A percentile compares a stretch with the other conserved stretches of the same genome.
These are phyloP conservation scores for Catonia carolina DNA, from an alignment of 2,888 invertebrate species.

Conservation along the genomic window DNA sequence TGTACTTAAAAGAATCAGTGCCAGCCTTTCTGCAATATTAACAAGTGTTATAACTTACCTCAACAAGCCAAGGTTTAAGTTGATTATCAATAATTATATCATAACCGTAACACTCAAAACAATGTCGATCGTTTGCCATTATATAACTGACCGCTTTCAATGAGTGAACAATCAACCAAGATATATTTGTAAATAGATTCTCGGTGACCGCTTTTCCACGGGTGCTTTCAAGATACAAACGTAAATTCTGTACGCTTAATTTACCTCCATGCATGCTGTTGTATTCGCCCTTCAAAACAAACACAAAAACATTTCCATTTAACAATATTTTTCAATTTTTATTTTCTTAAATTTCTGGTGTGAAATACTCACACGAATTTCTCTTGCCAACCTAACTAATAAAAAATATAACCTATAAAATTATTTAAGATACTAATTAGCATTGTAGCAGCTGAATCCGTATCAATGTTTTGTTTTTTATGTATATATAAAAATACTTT, in stretches of 20 bases:
- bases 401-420: too few relatives aligned
- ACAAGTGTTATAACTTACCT: too few relatives aligned
- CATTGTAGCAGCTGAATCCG: too few relatives aligned
- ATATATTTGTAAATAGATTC: slow-evolving; percentile 78
- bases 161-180: slow-evolving; percentile 87
- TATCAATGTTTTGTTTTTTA: too few relatives aligned
- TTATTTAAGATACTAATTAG: too few relatives aligned
- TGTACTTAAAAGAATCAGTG: too few relatives aligned
- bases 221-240: slow-evolving; percentile 84
- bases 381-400: too few relatives aligned
- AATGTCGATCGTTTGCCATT: slow-evolving; percentile 88
- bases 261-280: slow-evolving; percentile 92
- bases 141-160: slow-evolving; percentile 87
- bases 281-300: slow-evolving; percentile 68
- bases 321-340: too few relatives aligned
- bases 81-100: slow-evolving; percentile 94
- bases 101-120: slow-evolving; percentile 92
- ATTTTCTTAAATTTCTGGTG: too few relatives aligned
- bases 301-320: not conserved
- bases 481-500: too few relatives aligned
- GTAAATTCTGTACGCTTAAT: slow-evolving; percentile 84
- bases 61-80: slow-evolving; percentile 89
- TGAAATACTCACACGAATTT: too few relatives aligned
- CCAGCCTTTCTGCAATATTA: too few relatives aligned
- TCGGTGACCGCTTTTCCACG: slow-evolving; percentile 67